These are phyloP conservation scores for Pangasius krempfi DNA, from an alignment of 2,797 vertebrate species.

Conservation along the genomic window DNA sequence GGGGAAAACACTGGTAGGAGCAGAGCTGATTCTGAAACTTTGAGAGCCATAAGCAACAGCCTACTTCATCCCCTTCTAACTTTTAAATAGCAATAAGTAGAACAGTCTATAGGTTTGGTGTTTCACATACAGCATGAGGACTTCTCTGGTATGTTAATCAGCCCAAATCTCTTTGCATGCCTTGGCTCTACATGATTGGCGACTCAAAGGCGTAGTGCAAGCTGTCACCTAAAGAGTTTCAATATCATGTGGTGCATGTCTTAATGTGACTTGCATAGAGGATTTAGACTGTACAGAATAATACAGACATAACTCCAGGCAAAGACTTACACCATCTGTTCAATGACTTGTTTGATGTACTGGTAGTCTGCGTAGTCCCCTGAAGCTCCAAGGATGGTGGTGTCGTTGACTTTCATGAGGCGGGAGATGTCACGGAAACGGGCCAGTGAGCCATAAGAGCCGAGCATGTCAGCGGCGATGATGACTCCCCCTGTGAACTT, in stretches of 20 bases:
- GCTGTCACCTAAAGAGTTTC: not conserved
- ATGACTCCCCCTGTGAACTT: slow-evolving; percentile 88
- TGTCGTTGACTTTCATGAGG: slow-evolving; percentile 89
- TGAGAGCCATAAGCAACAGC: not conserved
- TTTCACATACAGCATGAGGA: not conserved
- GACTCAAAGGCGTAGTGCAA: not conserved
- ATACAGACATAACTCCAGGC: not conserved
- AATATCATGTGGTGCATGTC: not conserved
- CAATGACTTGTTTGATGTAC: slow-evolving; percentile 88
- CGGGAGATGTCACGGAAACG: slow-evolving; percentile 91
- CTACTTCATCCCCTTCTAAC: not conserved
- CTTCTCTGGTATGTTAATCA: not conserved
- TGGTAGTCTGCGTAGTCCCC: slow-evolving; percentile 96
- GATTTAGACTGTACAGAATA: not conserved
- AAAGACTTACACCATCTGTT: slow-evolving; percentile 94
- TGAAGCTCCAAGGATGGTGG: slow-evolving; percentile 88
- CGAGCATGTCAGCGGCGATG: slow-evolving; percentile 90
- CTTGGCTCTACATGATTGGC: not conserved
- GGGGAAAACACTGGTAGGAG: not conserved
- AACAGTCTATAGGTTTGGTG: not conserved
- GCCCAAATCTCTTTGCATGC: not conserved
- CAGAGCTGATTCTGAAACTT: not conserved
- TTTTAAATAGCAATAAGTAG: not conserved
- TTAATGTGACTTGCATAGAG: not conserved
- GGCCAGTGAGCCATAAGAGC: slow-evolving; percentile 91